Evolutionary conservation across 2,888 invertebrate species (phyloP).

Genomic region (Rotaria sp.): DNA sequence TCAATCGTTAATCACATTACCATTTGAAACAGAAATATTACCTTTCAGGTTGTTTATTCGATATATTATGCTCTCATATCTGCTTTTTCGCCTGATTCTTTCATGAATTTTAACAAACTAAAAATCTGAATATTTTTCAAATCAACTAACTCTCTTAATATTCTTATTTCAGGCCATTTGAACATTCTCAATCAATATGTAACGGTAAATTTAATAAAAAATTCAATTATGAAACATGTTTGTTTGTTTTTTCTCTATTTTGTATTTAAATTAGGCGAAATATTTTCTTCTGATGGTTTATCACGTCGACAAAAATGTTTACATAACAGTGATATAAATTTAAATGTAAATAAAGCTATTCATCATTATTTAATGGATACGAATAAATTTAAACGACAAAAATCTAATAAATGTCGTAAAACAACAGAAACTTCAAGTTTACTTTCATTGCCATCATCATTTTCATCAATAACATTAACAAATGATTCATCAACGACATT

Average conservation of each 20-base stretch:
- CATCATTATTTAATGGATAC: not conserved
- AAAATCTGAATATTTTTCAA: not conserved
- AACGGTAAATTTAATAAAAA: not conserved
- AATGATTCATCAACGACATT: not conserved
- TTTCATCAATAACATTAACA: not conserved
- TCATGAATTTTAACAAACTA: no score
- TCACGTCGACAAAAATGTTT: not conserved
- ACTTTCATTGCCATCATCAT: not conserved
- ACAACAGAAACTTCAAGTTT: not conserved
- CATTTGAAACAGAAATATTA: not conserved
- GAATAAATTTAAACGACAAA: not conserved
- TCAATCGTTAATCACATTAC: not conserved
- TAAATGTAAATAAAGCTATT: not conserved
- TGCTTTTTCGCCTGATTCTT: not conserved
- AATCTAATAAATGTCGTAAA: not conserved
- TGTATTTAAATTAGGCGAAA: not conserved
- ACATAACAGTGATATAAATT: conserved; percentile 30
- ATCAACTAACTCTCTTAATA: not conserved
- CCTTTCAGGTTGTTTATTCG: not conserved
- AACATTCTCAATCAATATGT: not conserved
- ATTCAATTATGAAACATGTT: not conserved
- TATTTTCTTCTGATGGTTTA: not conserved
- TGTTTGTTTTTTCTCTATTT: not conserved
- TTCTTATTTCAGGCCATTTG: not conserved
- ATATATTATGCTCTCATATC: not conserved